phyloP scores from a whole-genome alignment of 2,797 vertebrate genomes.

The Anas bernieri region DNA sequence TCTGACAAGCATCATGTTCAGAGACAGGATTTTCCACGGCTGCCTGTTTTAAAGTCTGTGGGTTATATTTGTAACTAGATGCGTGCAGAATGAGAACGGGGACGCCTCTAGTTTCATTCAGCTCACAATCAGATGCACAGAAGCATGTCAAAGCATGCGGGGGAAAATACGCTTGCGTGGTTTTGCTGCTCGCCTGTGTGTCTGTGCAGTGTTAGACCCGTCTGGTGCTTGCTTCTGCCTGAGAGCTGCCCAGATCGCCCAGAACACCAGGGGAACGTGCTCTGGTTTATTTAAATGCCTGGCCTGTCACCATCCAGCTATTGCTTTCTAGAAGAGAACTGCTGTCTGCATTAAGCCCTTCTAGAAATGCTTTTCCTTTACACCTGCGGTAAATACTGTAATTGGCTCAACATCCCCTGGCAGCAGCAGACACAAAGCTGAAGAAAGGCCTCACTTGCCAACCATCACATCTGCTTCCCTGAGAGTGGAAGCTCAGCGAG shows the following conservation, averaged over 20 bases:
- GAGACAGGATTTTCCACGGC: background rate
- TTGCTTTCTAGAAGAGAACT: background rate
- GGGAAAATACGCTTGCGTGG: rapidly evolving
- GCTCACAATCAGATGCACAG: background rate
- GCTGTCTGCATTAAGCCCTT: background rate
- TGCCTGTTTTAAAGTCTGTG: background rate
- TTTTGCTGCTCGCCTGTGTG: background rate
- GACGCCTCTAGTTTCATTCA: background rate
- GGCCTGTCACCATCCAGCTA: background rate
- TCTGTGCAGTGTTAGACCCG: background rate
- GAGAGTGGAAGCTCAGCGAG: background rate
- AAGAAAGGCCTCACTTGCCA: background rate
- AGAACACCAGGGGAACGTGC: background rate
- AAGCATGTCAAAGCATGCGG: background rate
- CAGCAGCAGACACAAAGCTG: background rate
- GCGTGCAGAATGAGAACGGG: background rate
- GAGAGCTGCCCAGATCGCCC: background rate
- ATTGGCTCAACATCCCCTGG: background rate
- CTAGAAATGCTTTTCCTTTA: background rate
- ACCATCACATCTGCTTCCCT: background rate
- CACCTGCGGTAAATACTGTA: background rate
- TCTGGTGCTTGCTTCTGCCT: background rate
- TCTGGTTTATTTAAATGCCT: background rate
- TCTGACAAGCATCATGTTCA: background rate
- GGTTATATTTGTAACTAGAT: background rate